Base-by-base conservation (phyloP, 2,888 invertebrate species). In the Epirrita christyi region DNA sequence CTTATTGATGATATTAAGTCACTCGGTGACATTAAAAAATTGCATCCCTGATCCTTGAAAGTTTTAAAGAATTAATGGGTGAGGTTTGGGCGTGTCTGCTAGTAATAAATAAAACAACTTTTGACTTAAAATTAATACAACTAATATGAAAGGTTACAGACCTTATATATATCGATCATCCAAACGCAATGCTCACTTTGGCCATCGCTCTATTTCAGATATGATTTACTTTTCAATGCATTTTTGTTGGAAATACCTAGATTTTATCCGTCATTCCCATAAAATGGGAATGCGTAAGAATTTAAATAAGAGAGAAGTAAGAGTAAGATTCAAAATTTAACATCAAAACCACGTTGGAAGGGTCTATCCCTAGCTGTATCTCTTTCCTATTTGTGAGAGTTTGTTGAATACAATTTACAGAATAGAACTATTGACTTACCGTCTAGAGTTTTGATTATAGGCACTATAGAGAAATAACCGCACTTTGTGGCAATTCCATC, bases 401-500 rank as follows among this genome's bases (percentile, higher is more conserved):
- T 21, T 21, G 21, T 21, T 21, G 21, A 21, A 21, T 21, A 21
- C 4, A 21, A 32, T 7, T 9, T 7, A 32, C 2, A 9, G 8
- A 41, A 13, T 21, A 34, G 6, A 50, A 34, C 10, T 11, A 15
- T 9, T 5, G 38, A 75, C 81, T 78, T 70, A 82, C 82, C 76
- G 66, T 60, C 63, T 64, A 40, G 67, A 59, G 21, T 21, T 4
- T 21, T 32, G 32, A 7, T 21, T 37, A 43, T 59, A 64, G 58
- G 59, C 76, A 79, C 78, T 81, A 80, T 67, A 67, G 77, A 65
- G 57, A 61, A 60, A 52, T 64, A 70, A 70, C 51, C 78, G 51
- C 50, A 59, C 76, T 72, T 59, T 64, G 51, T 74, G 53, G 66
- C 56, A 71, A 68, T 81, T 72, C 80, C 83, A 83, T 83, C 68